These are phyloP conservation scores for Petrolisthes manimaculis DNA, from an alignment of 2,888 invertebrate genomes.

Conservation along the genomic window DNA sequence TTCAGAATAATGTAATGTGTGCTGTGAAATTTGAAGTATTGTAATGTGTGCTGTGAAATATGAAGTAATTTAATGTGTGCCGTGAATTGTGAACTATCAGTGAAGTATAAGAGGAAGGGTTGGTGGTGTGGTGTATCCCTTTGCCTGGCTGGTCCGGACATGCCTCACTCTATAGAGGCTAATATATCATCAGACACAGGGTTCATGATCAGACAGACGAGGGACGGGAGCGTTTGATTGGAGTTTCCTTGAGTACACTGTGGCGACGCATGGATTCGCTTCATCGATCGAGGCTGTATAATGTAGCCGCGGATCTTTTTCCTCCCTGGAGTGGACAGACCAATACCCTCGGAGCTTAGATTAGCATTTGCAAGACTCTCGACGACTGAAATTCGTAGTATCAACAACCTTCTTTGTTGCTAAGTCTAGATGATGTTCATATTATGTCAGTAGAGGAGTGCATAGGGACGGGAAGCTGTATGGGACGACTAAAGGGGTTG, in stretches of 20 bases:
- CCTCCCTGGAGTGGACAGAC: slow-evolving; percentile 33
- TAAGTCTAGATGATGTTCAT: slow-evolving; percentile 55
- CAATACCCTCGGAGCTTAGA: slow-evolving; percentile 45
- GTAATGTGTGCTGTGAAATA: too few species aligned
- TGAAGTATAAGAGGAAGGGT: too few species aligned
- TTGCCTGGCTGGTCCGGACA: not conserved
- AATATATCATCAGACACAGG: too few species aligned
- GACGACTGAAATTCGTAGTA: slow-evolving; percentile 51
- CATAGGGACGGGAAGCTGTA: slow-evolving; percentile 10
- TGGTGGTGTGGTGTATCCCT: not conserved
- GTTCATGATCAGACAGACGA: slow-evolving; percentile 22
- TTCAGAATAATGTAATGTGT: too few species aligned
- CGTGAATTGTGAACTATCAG: too few species aligned
- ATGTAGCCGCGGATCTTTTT: slow-evolving; percentile 51
- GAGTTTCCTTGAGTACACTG: slow-evolving; percentile 44
- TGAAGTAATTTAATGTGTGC: too few species aligned
- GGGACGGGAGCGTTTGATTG: slow-evolving; percentile 33
- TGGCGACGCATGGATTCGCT: slow-evolving; percentile 45
- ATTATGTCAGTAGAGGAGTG: slow-evolving; percentile 45
- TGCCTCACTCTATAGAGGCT: not conserved
- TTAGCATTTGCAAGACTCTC: slow-evolving; percentile 51
- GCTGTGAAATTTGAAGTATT: too few species aligned
- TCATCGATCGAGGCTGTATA: slow-evolving; percentile 48
- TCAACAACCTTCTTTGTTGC: slow-evolving; percentile 55
- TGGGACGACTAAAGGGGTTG: not conserved